Conservation (phyloP, 2,888 invertebrate species). For the Epistrophe eligans region DNA sequence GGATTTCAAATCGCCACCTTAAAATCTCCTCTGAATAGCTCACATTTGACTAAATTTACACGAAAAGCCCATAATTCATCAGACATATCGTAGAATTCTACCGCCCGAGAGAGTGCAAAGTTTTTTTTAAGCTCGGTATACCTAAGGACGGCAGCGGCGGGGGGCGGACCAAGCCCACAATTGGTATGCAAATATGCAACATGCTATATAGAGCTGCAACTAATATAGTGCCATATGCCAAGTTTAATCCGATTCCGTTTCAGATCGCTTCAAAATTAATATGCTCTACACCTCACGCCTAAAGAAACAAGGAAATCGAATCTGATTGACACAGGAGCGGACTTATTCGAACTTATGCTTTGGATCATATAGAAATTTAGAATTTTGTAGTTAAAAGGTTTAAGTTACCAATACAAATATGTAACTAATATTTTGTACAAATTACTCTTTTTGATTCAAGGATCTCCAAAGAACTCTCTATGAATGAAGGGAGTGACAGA, state of each 20-base stretch:
- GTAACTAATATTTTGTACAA: no score
- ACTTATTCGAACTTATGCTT: neutral
- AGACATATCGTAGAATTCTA: slow-evolving; percentile 38
- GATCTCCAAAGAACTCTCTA: no score
- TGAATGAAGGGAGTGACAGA: no score
- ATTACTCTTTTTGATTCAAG: no score
- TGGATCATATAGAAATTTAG: no score
- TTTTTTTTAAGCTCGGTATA: slow-evolving; percentile 3
- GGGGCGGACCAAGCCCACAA: slow-evolving; percentile 63
- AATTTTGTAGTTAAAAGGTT: no score
- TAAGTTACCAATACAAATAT: no score
- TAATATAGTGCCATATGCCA: slow-evolving; percentile 65
- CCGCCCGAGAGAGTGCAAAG: slow-evolving; percentile 48
- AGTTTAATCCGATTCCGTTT: slow-evolving; percentile 68
- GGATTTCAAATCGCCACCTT: slow-evolving; percentile 61
- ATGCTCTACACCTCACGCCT: slow-evolving; percentile 55
- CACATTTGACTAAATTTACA: slow-evolving; percentile 73
- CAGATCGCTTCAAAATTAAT: slow-evolving; percentile 53
- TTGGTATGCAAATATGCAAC: slow-evolving; percentile 70
- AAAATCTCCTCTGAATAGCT: slow-evolving; percentile 61
- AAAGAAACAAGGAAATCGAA: slow-evolving; percentile 65
- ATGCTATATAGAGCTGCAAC: slow-evolving; percentile 28
- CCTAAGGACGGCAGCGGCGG: neutral
- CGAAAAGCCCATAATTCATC: slow-evolving; percentile 71
- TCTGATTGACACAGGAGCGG: neutral